These are phyloP conservation scores for Neosalanx taihuensis DNA, from an alignment of 2,797 vertebrate species.

Conservation along the genomic window DNA sequence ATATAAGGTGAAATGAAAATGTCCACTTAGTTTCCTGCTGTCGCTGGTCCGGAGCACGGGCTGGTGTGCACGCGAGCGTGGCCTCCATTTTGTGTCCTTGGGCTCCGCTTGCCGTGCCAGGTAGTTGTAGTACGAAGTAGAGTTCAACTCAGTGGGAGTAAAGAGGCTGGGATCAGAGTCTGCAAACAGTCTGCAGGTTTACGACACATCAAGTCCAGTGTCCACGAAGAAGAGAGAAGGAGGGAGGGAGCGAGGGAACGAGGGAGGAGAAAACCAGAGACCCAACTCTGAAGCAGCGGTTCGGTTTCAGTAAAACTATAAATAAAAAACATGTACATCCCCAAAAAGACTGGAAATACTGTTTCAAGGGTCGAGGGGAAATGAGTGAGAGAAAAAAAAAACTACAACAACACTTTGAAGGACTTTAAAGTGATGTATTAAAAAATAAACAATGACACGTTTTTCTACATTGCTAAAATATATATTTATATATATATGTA, in stretches of 20 bases:
- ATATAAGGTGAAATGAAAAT: slow-evolving; percentile 18
- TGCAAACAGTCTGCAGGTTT: slow-evolving; percentile 27
- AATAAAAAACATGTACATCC: slow-evolving; percentile 78
- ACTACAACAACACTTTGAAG: slow-evolving; percentile 52
- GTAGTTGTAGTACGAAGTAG: slow-evolving; percentile 52
- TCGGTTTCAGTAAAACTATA: slow-evolving; percentile 70
- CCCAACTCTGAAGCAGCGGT: slow-evolving; percentile 62
- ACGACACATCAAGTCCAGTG: slow-evolving; percentile 38
- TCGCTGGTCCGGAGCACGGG: slow-evolving; percentile 51
- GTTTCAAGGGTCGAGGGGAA: slow-evolving; percentile 52
- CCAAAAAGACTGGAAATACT: slow-evolving; percentile 71
- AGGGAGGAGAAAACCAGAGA: slow-evolving; percentile 12
- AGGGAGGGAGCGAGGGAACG: background rate
- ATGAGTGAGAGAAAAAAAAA: slow-evolving; percentile 27
- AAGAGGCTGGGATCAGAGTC: slow-evolving; percentile 30
- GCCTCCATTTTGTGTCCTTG: slow-evolving; percentile 38
- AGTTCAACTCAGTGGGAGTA: slow-evolving; percentile 24
- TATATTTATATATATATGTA: no score
- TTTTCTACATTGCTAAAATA: slow-evolving; percentile 53
- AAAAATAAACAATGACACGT: slow-evolving; percentile 71
- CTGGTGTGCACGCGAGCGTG: slow-evolving; percentile 17
- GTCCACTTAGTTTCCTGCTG: slow-evolving; percentile 59
- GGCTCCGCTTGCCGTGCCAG: slow-evolving; percentile 44
- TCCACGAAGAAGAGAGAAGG: slow-evolving; percentile 33
- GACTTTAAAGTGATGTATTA: slow-evolving; percentile 70